Evolutionary conservation across 2,888 invertebrate genomes (phyloP), one percentile per base, ranked within the genome.

Genomic region (Brachypalpus laphriformis): DNA sequence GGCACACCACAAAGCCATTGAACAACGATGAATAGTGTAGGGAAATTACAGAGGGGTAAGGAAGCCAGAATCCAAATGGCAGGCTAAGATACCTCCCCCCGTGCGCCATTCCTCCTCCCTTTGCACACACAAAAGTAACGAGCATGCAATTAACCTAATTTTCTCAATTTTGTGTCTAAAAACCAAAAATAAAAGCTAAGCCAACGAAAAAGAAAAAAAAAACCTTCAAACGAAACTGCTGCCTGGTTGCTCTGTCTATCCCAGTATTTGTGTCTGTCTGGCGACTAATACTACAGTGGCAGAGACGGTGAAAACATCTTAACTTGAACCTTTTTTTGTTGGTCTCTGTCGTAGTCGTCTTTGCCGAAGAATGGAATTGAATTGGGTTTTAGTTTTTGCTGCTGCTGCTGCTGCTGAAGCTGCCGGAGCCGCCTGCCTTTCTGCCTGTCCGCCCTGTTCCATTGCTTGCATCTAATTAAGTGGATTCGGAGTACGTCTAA

Each of bases 111-210:
- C 20, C 22, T n/a, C 45, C 45, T n/a, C 54, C 20, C 22, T n/a
- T 37, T 37, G 16, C 63, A 71, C 71, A 71, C 74, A 75, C 63
- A 71, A 80, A 75, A 85, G 85, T 85, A 85, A 85, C 85, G 75
- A 85, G 80, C 81, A 81, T 85, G 85, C 85, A 85, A 85, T 85
- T 85, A 85, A 85, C 85, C 85, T 85, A 85, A 85, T 85, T 85
- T 85, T 85, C 85, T 85, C 85, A 71, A 85, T 85, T 85, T 85
- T 81, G 61, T 81, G 65, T 81, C 75, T 81, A 85, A 85, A 78
- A 85, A 75, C 81, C 75, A 76, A 81, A 85, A 81, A 80, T 81
- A 85, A 81, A 75, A 81, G 81, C 80, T 66, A 76, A 49, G 40
- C 57, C 59, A 49, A 45, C 22, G n/a, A 51, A 45, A 57, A 40